Conservation (phyloP, 2,113 vertebrate genomes). For the Macroglossus sobrinus region DNA sequence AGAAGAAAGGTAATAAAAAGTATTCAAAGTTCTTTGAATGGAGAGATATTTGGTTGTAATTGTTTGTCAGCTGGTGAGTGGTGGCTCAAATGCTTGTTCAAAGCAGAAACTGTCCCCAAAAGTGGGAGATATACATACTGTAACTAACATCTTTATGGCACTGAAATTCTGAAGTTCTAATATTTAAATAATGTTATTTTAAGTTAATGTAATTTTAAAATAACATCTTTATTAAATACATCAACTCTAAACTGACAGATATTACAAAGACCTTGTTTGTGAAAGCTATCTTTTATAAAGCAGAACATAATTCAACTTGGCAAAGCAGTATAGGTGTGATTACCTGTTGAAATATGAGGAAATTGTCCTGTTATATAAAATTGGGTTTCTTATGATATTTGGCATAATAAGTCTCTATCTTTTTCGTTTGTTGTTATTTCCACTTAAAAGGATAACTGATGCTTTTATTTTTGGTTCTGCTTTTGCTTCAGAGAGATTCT, state of each 20-base stretch:
- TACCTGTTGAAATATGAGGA: neutral
- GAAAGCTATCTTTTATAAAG: neutral
- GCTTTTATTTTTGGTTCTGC: constrained; percentile 52
- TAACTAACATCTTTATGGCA: neutral
- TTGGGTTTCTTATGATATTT: neutral
- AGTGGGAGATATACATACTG: neutral
- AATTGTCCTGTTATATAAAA: constrained; percentile 6
- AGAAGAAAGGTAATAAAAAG: neutral
- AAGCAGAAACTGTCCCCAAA: neutral
- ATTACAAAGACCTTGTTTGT: neutral
- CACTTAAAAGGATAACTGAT: neutral
- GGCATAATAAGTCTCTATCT: neutral
- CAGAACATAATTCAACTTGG: neutral
- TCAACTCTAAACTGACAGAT: neutral
- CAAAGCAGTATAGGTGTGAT: neutral
- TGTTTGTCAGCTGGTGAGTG: neutral
- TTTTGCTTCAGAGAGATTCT: constrained; percentile 44
- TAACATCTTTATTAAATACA: neutral
- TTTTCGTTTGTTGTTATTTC: constrained; percentile 22
- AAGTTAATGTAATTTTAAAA: neutral
- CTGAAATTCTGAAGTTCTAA: neutral
- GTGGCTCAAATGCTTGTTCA: neutral
- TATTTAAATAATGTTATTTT: neutral
- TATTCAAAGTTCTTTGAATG: neutral
- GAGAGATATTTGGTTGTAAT: neutral